Conservation (phyloP, 2,797 vertebrate genomes). For the Crocidura indochinensis region DNA sequence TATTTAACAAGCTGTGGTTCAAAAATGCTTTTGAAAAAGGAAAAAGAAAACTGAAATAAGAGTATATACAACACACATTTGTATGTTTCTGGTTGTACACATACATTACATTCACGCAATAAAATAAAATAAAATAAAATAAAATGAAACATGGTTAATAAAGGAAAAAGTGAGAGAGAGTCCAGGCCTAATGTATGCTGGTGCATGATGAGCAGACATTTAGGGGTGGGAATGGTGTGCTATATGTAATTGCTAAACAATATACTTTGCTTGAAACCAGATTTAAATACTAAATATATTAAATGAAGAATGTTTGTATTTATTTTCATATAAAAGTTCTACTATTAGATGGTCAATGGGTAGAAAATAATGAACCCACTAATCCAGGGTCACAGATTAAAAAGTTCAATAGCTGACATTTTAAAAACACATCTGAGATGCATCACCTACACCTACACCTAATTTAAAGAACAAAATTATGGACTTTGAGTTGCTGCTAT, state of each 20-base stretch:
- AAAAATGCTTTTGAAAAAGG: neutral
- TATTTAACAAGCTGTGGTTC: neutral
- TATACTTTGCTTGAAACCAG: no score
- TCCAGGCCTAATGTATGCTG: no score
- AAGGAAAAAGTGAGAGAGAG: no score
- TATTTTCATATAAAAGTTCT: neutral
- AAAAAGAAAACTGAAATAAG: neutral
- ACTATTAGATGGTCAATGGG: neutral
- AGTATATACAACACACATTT: neutral
- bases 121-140: no score
- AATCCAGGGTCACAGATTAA: neutral
- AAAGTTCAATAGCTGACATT: neutral
- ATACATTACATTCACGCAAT: no score
- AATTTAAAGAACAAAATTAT: neutral
- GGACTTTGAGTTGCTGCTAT: neutral
- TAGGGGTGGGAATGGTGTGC: no score
- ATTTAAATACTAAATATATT: no score
- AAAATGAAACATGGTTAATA: no score
- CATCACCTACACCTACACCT: neutral
- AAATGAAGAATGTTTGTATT: neutral
- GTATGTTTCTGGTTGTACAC: neutral
- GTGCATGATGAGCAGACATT: no score
- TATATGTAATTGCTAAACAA: no score
- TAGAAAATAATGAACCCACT: neutral
- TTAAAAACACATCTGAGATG: neutral